Percentiles rank a stretch among this genome's conserved stretches.
phyloP scores from a whole-genome alignment of 2,888 invertebrate genomes.

The Sphinx pinastri region DNA sequence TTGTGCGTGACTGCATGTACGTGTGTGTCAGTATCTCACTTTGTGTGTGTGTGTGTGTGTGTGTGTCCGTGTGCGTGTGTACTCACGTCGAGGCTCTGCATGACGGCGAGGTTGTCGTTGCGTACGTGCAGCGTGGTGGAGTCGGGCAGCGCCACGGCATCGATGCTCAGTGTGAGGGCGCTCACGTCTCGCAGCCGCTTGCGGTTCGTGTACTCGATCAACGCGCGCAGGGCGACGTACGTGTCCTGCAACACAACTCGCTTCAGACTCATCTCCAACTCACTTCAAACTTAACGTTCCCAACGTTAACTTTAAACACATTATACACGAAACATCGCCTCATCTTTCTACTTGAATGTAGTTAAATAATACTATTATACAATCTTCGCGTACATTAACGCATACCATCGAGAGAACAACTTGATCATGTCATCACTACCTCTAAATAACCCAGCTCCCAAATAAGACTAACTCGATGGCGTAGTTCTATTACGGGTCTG shows the following conservation, averaged over 20 bases:
- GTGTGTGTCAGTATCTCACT: neutral
- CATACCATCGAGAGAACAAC: too few relatives aligned
- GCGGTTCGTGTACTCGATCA: slow-evolving; percentile 94
- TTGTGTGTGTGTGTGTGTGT: neutral
- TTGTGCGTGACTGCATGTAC: neutral
- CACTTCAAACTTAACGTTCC: too few relatives aligned
- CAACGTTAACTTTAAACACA: too few relatives aligned
- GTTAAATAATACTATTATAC: too few relatives aligned
- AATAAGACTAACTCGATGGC: too few relatives aligned
- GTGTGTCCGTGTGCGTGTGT: slow-evolving; percentile 48
- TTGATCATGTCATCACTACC: too few relatives aligned
- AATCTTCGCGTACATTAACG: too few relatives aligned
- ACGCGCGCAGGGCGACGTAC: slow-evolving; percentile 93
- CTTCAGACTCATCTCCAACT: too few relatives aligned
- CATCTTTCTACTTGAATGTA: too few relatives aligned
- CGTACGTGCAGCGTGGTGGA: slow-evolving; percentile 87
- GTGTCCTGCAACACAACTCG: slow-evolving; percentile 86
- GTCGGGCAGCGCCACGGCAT: slow-evolving; percentile 91
- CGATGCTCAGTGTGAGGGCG: slow-evolving; percentile 89
- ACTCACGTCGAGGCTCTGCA: slow-evolving; percentile 90
- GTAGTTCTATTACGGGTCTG: too few relatives aligned
- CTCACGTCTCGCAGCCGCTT: slow-evolving; percentile 94
- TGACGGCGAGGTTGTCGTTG: slow-evolving; percentile 89
- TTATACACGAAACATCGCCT: too few relatives aligned
- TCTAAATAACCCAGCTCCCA: too few relatives aligned